Evolutionary conservation across 2,797 vertebrate genomes (phyloP).

Genomic region (Pantherophis alleghaniensis): DNA sequence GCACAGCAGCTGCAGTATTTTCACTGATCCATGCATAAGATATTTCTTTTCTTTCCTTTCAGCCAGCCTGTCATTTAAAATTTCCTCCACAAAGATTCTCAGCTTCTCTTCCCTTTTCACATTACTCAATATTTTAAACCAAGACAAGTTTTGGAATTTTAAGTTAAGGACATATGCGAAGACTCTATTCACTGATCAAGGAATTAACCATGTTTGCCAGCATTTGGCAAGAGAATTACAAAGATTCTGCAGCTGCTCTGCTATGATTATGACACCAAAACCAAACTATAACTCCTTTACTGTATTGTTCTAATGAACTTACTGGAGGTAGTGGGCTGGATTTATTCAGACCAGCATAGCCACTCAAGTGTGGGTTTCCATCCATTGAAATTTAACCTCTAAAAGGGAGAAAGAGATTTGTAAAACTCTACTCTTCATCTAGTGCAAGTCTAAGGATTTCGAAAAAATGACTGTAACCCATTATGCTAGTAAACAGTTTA

Average conservation of each 20-base stretch:
- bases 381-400: not conserved
- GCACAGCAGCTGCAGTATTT: not conserved
- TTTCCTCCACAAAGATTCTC: not conserved
- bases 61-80: not conserved
- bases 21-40: not conserved
- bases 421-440: not conserved
- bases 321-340: not conserved
- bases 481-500: not conserved
- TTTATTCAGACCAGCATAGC: not conserved
- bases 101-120: not conserved
- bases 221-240: not conserved
- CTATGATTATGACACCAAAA: not conserved
- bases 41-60: not conserved
- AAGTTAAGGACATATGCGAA: not conserved
- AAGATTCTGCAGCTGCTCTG: not conserved
- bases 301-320: not conserved
- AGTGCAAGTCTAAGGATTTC: not conserved
- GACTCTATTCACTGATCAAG: not conserved
- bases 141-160: not conserved
- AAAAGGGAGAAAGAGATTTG: not conserved
- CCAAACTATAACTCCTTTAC: not conserved
- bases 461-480: not conserved
- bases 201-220: not conserved
- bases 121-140: not conserved
- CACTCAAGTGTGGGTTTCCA: not conserved